Evolutionary conservation across 2,888 invertebrate species (phyloP), one percentile per base, ranked within the genome.

Genomic region (Troglohyphantes excavatus): DNA sequence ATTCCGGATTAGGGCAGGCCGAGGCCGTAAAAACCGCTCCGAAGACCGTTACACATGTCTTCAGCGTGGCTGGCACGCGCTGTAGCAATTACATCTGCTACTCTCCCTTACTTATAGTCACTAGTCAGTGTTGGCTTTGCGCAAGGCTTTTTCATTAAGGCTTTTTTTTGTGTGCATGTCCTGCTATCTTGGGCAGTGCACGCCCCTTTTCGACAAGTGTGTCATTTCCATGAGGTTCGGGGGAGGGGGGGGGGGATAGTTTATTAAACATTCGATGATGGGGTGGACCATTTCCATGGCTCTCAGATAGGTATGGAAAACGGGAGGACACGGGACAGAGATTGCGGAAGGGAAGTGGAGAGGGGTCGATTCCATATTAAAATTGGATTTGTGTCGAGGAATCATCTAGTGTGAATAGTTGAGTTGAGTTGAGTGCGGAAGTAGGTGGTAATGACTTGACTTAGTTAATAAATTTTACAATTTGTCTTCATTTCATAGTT

Each of bases 231-330:
- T 53, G 72, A n/a, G n/a, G n/a, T n/a, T n/a, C n/a, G n/a, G n/a
- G n/a, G n/a, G n/a, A n/a, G n/a, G n/a, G n/a, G n/a, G 68, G 29
- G 76, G 43, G 53, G 43, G 72, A 84, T 84, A 90, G 83, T 90
- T 90, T 90, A 90, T 90, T 90, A 90, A 90, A 90, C 83, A 90
- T 84, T 65, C 78, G 76, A 84, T 79, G 89, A 84, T 83, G 83
- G 89, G 65, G 65, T 84, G 84, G 72, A 72, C 83, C 70, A 65
- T 72, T 84, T 84, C 78, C 84, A 83, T 72, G 83, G 72, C 78
- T 26, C 39, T 70, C 43, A 78, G 83, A 67, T 78, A 84, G 76
- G 78, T 78, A 90, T 90, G 78, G 89, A 78, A 90, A 76, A 78
- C 65, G 78, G 75, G 78, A 61, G 43, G 63, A 21, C 68, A 67